Percentiles rank a stretch among this genome's conserved stretches.
Conservation (phyloP, 1,140 invertebrate species). For the Sycophaga agraensis region DNA sequence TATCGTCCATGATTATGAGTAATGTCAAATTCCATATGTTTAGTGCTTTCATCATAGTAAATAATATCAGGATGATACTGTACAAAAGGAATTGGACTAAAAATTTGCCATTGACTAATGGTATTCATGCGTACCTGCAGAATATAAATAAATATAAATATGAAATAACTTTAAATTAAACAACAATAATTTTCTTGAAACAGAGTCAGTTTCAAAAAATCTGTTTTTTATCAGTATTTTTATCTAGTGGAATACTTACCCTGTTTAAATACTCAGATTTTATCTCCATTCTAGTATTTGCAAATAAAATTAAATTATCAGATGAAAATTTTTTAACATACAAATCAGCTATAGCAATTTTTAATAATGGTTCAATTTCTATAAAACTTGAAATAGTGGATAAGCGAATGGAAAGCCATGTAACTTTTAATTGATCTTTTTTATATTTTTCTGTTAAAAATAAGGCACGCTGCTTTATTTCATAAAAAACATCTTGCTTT, state of each 20-base stretch:
- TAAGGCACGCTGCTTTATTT: conserved; percentile 65
- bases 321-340: conserved; percentile 69
- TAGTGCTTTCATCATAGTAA: conserved; percentile 56
- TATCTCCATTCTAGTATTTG: conserved; percentile 68
- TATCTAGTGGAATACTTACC: conserved; percentile 54
- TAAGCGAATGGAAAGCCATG: conserved; percentile 70
- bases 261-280: conserved; percentile 81
- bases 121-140: conserved; percentile 84
- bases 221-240: too few species aligned
- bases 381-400: conserved; percentile 50
- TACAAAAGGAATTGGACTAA: conserved; percentile 78
- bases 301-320: conserved; percentile 70
- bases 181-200: conserved; percentile 17
- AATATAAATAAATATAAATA: conserved; percentile 23
- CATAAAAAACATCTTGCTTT: conserved; percentile 64
- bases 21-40: conserved; percentile 67
- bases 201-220: neutral
- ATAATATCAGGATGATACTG: conserved; percentile 71
- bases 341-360: conserved; percentile 72
- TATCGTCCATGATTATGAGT: conserved; percentile 81
- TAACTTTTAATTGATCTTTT: conserved; percentile 68
- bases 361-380: conserved; percentile 53
- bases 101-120: conserved; percentile 77
- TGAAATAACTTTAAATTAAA: conserved; percentile 20
- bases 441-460: conserved; percentile 69